A percentile compares a stretch with the other conserved stretches of the same genome.
phyloP scores from a whole-genome alignment of 2,113 vertebrate species.

The Nothoprocta pentlandii region DNA sequence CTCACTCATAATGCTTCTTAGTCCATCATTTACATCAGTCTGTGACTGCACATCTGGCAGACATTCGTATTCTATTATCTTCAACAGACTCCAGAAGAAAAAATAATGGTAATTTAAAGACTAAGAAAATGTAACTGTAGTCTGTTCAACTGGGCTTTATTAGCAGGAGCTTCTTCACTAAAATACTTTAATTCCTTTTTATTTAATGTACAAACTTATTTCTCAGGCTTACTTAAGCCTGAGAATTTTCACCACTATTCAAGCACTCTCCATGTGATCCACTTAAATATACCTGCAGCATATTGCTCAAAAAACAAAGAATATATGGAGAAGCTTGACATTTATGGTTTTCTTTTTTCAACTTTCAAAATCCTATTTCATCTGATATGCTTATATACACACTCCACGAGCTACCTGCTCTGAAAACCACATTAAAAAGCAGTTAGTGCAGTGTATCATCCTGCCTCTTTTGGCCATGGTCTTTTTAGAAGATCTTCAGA shows the following conservation, averaged over 20 bases:
- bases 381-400: background rate
- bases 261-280: background rate
- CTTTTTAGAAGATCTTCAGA: background rate
- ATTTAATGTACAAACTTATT: background rate
- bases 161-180: background rate
- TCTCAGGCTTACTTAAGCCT: background rate
- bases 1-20: background rate
- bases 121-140: background rate
- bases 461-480: background rate
- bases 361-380: background rate
- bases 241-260: background rate
- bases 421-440: background rate
- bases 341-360: too few species aligned
- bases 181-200: background rate
- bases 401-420: background rate
- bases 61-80: background rate
- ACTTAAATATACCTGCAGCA: background rate
- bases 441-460: background rate
- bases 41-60: background rate
- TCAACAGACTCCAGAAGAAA: background rate
- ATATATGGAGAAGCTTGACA: background rate
- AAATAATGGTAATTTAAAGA: background rate
- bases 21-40: background rate
- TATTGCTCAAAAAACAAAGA: background rate
- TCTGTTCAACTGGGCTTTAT: background rate